Conservation (phyloP, 2,888 invertebrate genomes). For the Drosophila limbata region DNA sequence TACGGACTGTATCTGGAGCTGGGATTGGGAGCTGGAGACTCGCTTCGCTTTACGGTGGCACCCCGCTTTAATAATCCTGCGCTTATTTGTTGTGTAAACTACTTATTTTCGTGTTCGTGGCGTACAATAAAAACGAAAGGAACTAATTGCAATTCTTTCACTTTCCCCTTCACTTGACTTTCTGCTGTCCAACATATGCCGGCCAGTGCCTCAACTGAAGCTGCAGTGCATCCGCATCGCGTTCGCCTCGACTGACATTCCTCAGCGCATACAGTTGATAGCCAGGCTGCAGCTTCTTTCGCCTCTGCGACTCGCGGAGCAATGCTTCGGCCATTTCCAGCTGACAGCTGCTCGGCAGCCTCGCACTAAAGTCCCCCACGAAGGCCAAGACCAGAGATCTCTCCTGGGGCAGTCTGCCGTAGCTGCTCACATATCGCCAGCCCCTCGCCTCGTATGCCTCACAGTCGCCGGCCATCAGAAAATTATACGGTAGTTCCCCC, state of each 20-base stretch:
- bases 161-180: conserved; percentile 9
- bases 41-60: conserved; percentile 75
- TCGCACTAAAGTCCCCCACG: conserved; percentile 75
- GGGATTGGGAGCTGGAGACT: conserved; percentile 49
- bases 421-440: conserved; percentile 84
- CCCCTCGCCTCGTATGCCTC: conserved; percentile 86
- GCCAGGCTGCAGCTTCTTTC: conserved; percentile 61
- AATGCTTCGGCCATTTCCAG: conserved; percentile 69
- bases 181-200: conserved; percentile 59
- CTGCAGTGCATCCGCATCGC: conserved; percentile 63
- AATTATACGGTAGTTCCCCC: conserved; percentile 85
- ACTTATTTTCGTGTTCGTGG: conserved; percentile 50
- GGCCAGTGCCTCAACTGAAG: conserved; percentile 65
- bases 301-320: conserved; percentile 74
- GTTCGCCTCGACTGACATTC: conserved; percentile 34
- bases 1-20: conserved; percentile 7
- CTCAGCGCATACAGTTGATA: conserved; percentile 58
- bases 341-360: conserved; percentile 64
- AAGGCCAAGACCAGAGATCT: conserved; percentile 62
- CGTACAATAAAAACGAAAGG: conserved; percentile 63
- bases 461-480: conserved; percentile 86
- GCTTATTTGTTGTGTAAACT: conserved; percentile 66
- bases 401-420: conserved; percentile 63
- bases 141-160: conserved; percentile 24
- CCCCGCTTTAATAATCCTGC: conserved; percentile 74